These are phyloP conservation scores for Melospiza georgiana DNA, from an alignment of 2,113 vertebrate species.

Conservation along the genomic window DNA sequence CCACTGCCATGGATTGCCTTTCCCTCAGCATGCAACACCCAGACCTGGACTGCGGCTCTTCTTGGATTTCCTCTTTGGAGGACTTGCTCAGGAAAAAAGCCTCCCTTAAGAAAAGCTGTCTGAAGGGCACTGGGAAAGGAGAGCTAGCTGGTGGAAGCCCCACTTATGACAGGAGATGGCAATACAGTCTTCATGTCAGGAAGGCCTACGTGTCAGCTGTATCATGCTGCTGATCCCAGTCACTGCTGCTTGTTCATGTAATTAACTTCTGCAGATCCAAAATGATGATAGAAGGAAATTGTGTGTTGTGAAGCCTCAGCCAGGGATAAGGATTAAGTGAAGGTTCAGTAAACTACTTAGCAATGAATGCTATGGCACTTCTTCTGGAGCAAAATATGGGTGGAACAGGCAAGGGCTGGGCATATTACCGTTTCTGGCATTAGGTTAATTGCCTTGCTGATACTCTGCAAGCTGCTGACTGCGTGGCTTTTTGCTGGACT, in stretches of 20 bases:
- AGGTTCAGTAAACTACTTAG: not conserved
- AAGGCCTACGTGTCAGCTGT: not conserved
- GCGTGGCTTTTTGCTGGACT: slow-evolving; percentile 23
- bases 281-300: not conserved
- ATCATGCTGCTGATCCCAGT: not conserved
- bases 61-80: not conserved
- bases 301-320: not conserved
- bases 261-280: not conserved
- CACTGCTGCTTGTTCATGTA: not conserved
- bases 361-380: not conserved
- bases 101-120: not conserved
- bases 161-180: not conserved
- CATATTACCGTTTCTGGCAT: not conserved
- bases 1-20: not conserved
- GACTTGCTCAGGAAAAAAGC: not conserved
- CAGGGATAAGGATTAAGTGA: not conserved
- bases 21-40: not conserved
- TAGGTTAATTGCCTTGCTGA: slow-evolving; percentile 27
- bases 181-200: not conserved
- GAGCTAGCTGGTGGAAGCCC: not conserved
- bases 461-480: slow-evolving; percentile 26
- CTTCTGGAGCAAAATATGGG: not conserved
- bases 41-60: not conserved
- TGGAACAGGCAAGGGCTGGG: slow-evolving; percentile 18
- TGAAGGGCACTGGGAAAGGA: not conserved